Evolutionary conservation across 2,888 invertebrate genomes (phyloP), one percentile per base, ranked within the genome.

Genomic region (Myopa testacea): DNA sequence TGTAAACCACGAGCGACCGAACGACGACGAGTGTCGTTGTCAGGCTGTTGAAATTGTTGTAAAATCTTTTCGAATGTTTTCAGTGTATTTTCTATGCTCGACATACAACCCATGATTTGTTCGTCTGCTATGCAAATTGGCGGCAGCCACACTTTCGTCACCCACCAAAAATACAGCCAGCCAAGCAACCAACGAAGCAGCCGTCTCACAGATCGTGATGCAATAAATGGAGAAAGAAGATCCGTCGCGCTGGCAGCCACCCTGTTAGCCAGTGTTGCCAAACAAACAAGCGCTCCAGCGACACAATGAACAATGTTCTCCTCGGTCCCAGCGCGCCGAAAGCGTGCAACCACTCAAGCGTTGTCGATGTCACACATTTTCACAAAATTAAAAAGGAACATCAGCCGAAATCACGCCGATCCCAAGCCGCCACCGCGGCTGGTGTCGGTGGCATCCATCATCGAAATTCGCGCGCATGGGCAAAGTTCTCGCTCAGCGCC

Each of bases 291-390:
- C 6, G 34, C 45, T 16, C 12, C 16, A 19, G 5, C 70, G 72
- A 74, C 65, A 74, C 74, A 74, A 63, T 65, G 74, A 50, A 74
- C 63, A 72, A 72, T 58, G 62, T 26, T 45, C 40, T 19, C 19
- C 10, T 40, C 38, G 37, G 38, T 60, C 38, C 6, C 55, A 74
- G 55, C 26, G 26, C 19, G 40, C 19, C 67, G 38, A 67, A 67
- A 75, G 68, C 75, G 75, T 75, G 75, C 75, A 75, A 75, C 55
- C 68, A 67, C 37, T 58, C 68, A 69, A 75, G 68, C 75, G 75
- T 75, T 75, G 65, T 45, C 19, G 58, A 69, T 75, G 75, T 75
- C 69, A 60, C 75, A 67, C 50, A 67, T 73, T 73, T 73, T 40
- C 73, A 73, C 74, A 63, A 74, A 74, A 70, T 55, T 69, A 69